These are phyloP conservation scores for Loris lydekkerianus DNA, from an alignment of 2,797 vertebrate genomes.

Conservation along the genomic window DNA sequence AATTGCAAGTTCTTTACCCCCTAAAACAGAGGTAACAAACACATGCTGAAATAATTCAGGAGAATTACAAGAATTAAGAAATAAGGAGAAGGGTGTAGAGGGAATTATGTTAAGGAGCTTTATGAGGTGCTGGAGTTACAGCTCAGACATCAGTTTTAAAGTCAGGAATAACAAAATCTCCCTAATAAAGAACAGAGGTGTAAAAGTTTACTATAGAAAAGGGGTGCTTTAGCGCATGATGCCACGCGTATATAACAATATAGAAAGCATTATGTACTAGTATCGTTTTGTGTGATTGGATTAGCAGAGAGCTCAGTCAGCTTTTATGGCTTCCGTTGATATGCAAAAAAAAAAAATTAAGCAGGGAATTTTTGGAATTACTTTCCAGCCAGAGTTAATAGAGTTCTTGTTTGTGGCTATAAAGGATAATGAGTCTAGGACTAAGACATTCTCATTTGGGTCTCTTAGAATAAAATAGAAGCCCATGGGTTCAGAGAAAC, in stretches of 20 bases:
- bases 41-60: conserved; percentile 68
- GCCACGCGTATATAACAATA: conserved; percentile 46
- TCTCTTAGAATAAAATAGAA: conserved; percentile 41
- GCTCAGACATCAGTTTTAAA: conserved; percentile 65
- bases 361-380: conserved; percentile 45
- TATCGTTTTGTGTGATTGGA: conserved; percentile 51
- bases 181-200: conserved; percentile 54
- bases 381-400: conserved; percentile 63
- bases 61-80: conserved; percentile 71
- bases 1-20: neutral
- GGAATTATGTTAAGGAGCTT: conserved; percentile 45
- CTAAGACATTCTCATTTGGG: conserved; percentile 37
- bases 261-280: conserved; percentile 14
- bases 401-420: conserved; percentile 54
- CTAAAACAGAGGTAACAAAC: conserved; percentile 19
- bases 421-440: conserved; percentile 56
- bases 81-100: conserved; percentile 51
- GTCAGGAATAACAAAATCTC: conserved; percentile 57
- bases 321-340: conserved; percentile 55
- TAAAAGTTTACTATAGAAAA: conserved; percentile 66
- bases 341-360: conserved; percentile 14
- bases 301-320: conserved; percentile 60
- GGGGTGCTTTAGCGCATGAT: neutral
- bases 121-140: conserved; percentile 45
- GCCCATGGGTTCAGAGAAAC: conserved; percentile 42